These are phyloP conservation scores for Ips typographus DNA, from an alignment of 1,140 invertebrate genomes.

Conservation along the genomic window DNA sequence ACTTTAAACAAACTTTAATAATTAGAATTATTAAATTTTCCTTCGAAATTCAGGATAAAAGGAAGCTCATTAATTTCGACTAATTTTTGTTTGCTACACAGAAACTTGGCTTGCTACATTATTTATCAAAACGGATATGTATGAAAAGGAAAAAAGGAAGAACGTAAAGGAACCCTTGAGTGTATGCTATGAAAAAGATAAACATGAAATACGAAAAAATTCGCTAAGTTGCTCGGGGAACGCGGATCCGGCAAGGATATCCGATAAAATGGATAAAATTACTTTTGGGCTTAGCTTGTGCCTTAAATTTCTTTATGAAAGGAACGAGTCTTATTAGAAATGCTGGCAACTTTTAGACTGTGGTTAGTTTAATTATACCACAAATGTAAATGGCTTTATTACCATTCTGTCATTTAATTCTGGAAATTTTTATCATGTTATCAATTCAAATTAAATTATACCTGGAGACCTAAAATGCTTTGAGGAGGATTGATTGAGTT, in stretches of 20 bases:
- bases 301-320: neutral
- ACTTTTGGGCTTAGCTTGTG: conserved; percentile 8
- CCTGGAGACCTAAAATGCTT: too few species aligned
- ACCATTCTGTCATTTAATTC: too few species aligned
- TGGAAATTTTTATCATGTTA: too few species aligned
- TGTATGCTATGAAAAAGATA: conserved; percentile 24
- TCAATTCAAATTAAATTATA: too few species aligned
- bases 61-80: too few species aligned
- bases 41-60: too few species aligned
- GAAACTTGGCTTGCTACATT: conserved; percentile 1
- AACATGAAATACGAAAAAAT: conserved; percentile 21
- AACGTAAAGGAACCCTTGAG: conserved; percentile 19
- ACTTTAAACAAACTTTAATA: too few species aligned
- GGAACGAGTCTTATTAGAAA: conserved; percentile 7
- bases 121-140: conserved; percentile 17
- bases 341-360: neutral
- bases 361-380: too few species aligned
- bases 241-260: conserved; percentile 10
- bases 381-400: too few species aligned
- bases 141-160: conserved; percentile 7
- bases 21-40: too few species aligned
- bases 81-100: too few species aligned
- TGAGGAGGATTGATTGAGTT: too few species aligned
- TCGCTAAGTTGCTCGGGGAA: conserved; percentile 11
- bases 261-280: conserved; percentile 20